These are phyloP conservation scores for Punctoribates punctum DNA, from an alignment of 2,888 invertebrate species.

Conservation along the genomic window DNA sequence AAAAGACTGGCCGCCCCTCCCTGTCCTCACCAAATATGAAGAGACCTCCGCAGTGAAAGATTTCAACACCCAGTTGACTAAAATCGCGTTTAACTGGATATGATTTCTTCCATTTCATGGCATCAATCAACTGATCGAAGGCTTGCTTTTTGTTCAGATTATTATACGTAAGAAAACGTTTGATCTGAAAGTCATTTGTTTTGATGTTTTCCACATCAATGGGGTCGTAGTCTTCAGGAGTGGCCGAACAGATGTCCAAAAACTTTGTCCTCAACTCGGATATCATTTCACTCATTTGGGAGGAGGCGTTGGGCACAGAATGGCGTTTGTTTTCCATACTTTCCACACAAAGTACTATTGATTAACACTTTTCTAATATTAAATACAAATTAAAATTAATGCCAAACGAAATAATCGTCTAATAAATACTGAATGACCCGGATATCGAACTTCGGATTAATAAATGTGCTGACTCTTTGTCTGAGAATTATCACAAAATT, in stretches of 20 bases:
- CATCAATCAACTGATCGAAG: neutral
- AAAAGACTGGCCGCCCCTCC: constrained; percentile 14
- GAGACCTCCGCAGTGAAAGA: neutral
- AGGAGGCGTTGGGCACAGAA: too few relatives aligned
- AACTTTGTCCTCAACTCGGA: neutral
- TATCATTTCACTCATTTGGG: too few relatives aligned
- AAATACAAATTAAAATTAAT: too few relatives aligned
- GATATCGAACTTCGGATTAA: too few relatives aligned
- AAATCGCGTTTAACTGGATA: neutral
- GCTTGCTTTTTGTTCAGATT: neutral
- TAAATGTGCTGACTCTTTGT: too few relatives aligned
- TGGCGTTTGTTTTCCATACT: too few relatives aligned
- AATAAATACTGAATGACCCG: too few relatives aligned
- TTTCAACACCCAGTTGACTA: neutral
- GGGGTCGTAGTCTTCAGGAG: constrained; percentile 17
- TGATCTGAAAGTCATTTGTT: neutral
- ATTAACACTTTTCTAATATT: too few relatives aligned
- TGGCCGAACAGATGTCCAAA: neutral
- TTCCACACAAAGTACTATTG: too few relatives aligned
- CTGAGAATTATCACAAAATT: too few relatives aligned
- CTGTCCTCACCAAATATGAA: neutral
- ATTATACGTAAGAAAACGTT: constrained; percentile 17
- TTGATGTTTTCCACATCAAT: constrained; percentile 23
- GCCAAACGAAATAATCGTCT: too few relatives aligned
- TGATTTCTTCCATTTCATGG: constrained; percentile 35